Conservation (phyloP, 2,797 vertebrate species). For the Crocidura indochinensis region DNA sequence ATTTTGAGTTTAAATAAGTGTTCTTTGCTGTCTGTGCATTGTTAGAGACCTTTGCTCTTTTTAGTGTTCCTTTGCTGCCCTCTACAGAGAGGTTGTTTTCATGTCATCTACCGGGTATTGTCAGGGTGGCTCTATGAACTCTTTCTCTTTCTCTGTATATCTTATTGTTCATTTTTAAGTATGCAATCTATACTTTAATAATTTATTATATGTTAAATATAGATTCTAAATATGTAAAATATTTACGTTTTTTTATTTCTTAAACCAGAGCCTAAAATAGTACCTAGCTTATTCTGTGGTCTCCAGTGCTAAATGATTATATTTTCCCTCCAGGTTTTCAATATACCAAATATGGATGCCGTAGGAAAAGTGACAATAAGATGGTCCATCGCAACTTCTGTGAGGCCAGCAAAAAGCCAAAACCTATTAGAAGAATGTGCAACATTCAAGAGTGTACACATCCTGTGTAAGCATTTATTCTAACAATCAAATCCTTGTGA, state of each 20-base stretch:
- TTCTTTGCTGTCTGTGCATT: background rate
- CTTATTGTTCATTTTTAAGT: background rate
- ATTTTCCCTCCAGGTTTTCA: conserved; percentile 93
- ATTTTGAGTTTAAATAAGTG: no score
- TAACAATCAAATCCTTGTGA: background rate
- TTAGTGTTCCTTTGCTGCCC: conserved; percentile 45
- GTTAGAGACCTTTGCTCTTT: no score
- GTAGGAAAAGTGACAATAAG: conserved; percentile 96
- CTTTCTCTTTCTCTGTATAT: background rate
- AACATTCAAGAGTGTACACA: conserved; percentile 97
- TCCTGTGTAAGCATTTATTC: conserved; percentile 93
- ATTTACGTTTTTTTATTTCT: conserved; percentile 27
- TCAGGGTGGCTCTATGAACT: background rate
- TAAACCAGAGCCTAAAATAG: background rate
- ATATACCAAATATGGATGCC: conserved; percentile 97
- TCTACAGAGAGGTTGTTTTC: conserved; percentile 1
- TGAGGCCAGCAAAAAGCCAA: conserved; percentile 96
- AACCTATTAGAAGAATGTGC: conserved; percentile 97
- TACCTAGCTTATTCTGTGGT: background rate
- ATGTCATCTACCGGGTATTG: fast-evolving
- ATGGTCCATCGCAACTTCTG: conserved; percentile 97
- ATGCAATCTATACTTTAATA: background rate
- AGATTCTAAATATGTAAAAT: background rate
- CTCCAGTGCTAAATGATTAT: background rate
- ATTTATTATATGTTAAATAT: background rate